phyloP scores from a whole-genome alignment of 2,888 invertebrate genomes.

The Polydrusus cervinus region DNA sequence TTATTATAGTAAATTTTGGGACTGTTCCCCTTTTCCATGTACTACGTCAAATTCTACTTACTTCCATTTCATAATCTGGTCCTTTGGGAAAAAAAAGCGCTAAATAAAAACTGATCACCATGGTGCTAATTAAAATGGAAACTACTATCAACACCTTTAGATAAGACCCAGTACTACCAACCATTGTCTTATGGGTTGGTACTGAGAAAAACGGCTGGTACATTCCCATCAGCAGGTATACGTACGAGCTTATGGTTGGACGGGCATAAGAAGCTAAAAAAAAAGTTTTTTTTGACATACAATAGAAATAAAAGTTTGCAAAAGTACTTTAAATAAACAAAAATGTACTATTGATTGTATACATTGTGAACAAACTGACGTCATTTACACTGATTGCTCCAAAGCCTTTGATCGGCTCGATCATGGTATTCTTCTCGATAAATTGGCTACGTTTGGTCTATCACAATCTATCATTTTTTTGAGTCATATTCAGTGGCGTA shows the following conservation, averaged over 20 bases:
- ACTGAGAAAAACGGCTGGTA: conserved; percentile 51
- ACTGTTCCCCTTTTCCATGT: no score
- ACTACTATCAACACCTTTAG: conserved; percentile 33
- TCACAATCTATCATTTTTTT: no score
- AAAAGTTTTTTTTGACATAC: neutral
- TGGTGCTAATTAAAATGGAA: conserved; percentile 10
- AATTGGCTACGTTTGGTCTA: no score
- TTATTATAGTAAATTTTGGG: no score
- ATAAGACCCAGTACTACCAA: conserved; percentile 19
- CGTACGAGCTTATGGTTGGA: conserved; percentile 43
- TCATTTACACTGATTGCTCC: no score
- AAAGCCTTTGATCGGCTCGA: no score
- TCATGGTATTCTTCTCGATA: no score
- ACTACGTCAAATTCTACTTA: neutral
- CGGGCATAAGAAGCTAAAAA: conserved; percentile 31
- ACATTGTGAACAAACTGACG: no score
- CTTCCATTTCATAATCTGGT: conserved; percentile 22
- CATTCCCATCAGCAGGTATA: conserved; percentile 40
- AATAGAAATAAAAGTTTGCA: no score
- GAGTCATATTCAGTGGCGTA: no score
- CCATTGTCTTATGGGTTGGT: conserved; percentile 29
- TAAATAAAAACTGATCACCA: conserved; percentile 38
- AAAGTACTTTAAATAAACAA: no score
- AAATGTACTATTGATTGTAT: no score
- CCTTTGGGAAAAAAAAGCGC: conserved; percentile 31